Base-by-base conservation (phyloP, 2,888 invertebrate genomes). In the Diabrotica balteata region DNA sequence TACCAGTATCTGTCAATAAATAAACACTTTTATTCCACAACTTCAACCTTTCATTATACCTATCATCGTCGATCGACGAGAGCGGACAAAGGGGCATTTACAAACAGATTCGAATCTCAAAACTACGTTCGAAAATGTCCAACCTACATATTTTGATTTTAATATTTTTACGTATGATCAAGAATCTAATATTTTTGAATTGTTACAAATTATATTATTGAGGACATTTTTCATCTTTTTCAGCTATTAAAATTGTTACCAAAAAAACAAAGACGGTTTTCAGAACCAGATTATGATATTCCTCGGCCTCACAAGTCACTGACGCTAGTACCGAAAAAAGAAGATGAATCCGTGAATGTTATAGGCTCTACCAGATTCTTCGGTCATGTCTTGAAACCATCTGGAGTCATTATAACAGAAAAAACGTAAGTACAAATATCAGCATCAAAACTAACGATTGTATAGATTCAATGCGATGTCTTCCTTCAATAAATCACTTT, bases 241-340 rank as follows among this genome's bases (percentile, higher is more conserved):
- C 68, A 84, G 84, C 78, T 82, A 73, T 70, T 80, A 62, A 78
- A 79, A 70, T 73, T 83, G 64, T 66, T 80, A 49, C 81, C 81
- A 10, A 77, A 77, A 44, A 75, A 79, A 59, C 73, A 77, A 71
- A 72, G 83, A 62, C 75, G 82, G 22, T 73, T 78, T 50, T 84
- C 83, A 7, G 85, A 86, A 62, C 85, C 86, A 2, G 85, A 86
- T 72, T 86, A 86, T 70, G 86, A 86, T 72, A 79, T 86, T 53
- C 86, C 86, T 17, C 81, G 86, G 69, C 83, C 86, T 0, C 85
- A 85, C 71, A 79, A 80, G 60, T 82, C 83, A 1, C 63, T 77
- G 9, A 75, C 81, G 22, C 78, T 77, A 61, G 49, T 77, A 6
- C 74, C 67, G 42, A 78, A 73, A 67, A 68, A 63, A 64, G 73